A percentile compares a stretch with the other conserved stretches of the same genome.
Conservation (phyloP, 2,888 invertebrate species). For the Tuberolachnus salignus region DNA sequence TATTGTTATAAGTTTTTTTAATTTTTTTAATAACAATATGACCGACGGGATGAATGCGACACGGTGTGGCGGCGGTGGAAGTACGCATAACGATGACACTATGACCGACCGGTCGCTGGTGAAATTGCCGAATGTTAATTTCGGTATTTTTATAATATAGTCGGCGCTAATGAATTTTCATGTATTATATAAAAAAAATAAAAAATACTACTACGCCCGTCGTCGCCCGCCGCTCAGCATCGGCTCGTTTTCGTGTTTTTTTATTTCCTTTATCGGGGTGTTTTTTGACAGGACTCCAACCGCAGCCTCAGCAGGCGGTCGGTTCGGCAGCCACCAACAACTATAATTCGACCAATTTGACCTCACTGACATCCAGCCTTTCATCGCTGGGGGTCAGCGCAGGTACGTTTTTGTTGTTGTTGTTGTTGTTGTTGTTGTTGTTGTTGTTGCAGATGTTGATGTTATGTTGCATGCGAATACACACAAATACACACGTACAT, state of each 20-base stretch:
- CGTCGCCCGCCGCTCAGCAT: not conserved
- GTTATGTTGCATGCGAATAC: not conserved
- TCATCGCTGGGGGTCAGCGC: constrained; percentile 60
- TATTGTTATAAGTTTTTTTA: too few relatives aligned
- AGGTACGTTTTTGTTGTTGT: constrained; percentile 47
- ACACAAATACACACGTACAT: not conserved
- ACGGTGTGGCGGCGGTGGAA: too few relatives aligned
- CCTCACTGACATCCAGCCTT: constrained; percentile 61
- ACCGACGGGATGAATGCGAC: too few relatives aligned
- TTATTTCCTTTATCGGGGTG: not conserved
- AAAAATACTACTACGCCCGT: not conserved
- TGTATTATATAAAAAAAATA: not conserved
- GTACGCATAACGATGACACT: too few relatives aligned
- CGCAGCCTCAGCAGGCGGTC: constrained; percentile 63
- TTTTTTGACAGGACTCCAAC: constrained; percentile 56
- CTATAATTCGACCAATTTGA: constrained; percentile 59
- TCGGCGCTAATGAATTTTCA: not conserved
- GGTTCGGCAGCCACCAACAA: constrained; percentile 59
- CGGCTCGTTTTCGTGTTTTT: not conserved
- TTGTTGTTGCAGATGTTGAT: constrained; percentile 11
- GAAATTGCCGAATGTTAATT: too few relatives aligned
- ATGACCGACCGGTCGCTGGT: too few relatives aligned
- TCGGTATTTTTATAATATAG: too few relatives aligned
- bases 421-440: constrained; percentile 20
- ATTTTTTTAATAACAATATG: too few relatives aligned